These are phyloP conservation scores for Morelia viridis DNA, from an alignment of 2,797 vertebrate genomes.

Conservation along the genomic window DNA sequence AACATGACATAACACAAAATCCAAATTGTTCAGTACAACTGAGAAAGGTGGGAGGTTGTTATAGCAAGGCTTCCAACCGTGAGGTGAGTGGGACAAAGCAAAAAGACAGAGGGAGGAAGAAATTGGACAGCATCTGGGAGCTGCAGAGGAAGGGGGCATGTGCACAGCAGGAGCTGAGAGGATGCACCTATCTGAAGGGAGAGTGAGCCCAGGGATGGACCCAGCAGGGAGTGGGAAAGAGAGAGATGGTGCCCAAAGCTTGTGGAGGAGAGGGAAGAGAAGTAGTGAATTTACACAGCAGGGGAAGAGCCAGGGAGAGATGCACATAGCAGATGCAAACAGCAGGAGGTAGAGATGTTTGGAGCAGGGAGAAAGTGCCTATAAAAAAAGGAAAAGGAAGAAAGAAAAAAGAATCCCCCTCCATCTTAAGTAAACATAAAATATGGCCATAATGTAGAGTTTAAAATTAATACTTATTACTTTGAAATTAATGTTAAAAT, in stretches of 20 bases:
- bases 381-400: slow-evolving; percentile 10
- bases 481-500: slow-evolving; percentile 47
- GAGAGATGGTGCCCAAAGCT: slow-evolving; percentile 48
- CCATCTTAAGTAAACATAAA: slow-evolving; percentile 47
- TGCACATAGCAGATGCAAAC: slow-evolving; percentile 67
- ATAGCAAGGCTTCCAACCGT: not conserved
- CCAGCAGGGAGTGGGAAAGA: slow-evolving; percentile 53
- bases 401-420: slow-evolving; percentile 30
- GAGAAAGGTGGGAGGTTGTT: not conserved
- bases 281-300: slow-evolving; percentile 60
- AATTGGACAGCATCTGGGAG: slow-evolving; percentile 32
- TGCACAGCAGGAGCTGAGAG: slow-evolving; percentile 34
- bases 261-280: slow-evolving; percentile 49
- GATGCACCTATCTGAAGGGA: slow-evolving; percentile 45
- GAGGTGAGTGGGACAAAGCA: slow-evolving; percentile 41
- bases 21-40: not conserved
- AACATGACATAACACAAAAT: slow-evolving; percentile 4
- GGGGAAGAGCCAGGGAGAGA: slow-evolving; percentile 54
- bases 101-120: slow-evolving; percentile 10
- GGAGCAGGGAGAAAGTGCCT: slow-evolving; percentile 19
- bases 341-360: slow-evolving; percentile 61
- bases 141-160: slow-evolving; percentile 41
- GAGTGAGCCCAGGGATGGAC: slow-evolving; percentile 48
- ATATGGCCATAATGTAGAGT: slow-evolving; percentile 38
- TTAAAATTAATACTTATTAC: slow-evolving; percentile 32